A percentile compares a stretch with the other conserved stretches of the same genome.
phyloP scores from a whole-genome alignment of 1,140 invertebrate species.

The Drosophila punjabiensis region DNA sequence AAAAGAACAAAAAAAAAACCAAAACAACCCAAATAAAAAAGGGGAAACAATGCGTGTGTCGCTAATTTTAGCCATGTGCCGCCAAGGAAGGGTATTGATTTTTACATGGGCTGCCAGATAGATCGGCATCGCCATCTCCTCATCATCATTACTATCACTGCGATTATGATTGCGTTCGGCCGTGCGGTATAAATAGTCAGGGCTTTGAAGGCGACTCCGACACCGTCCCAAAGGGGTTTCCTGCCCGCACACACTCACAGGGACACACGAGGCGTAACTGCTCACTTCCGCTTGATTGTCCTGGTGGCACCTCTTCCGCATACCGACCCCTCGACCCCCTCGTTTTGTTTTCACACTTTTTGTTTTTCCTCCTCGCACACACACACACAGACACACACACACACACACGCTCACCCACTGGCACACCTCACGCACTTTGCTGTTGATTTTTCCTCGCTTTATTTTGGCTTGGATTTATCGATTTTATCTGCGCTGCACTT shows the following conservation, averaged over 20 bases:
- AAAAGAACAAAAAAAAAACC: neutral
- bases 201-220: constrained; percentile 38
- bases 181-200: constrained; percentile 43
- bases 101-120: constrained; percentile 47
- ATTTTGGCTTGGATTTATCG: constrained; percentile 81
- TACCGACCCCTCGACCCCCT: constrained; percentile 5
- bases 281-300: constrained; percentile 63
- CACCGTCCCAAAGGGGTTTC: constrained; percentile 19
- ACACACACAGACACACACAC: constrained; percentile 1
- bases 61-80: constrained; percentile 69
- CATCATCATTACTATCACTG: constrained; percentile 46
- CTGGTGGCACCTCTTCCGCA: constrained; percentile 40
- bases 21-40: constrained; percentile 8
- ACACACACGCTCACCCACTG: constrained; percentile 19
- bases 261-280: constrained; percentile 37
- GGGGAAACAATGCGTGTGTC: constrained; percentile 22
- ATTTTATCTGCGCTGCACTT: constrained; percentile 81
- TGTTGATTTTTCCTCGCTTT: constrained; percentile 75
- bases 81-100: constrained; percentile 70
- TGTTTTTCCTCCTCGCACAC: constrained; percentile 36
- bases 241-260: constrained; percentile 13
- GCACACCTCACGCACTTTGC: constrained; percentile 51
- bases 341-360: constrained; percentile 51
- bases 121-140: constrained; percentile 48
- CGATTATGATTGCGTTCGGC: constrained; percentile 57